phyloP scores from a whole-genome alignment of 1,140 invertebrate genomes.

The Melitaea cinxia region DNA sequence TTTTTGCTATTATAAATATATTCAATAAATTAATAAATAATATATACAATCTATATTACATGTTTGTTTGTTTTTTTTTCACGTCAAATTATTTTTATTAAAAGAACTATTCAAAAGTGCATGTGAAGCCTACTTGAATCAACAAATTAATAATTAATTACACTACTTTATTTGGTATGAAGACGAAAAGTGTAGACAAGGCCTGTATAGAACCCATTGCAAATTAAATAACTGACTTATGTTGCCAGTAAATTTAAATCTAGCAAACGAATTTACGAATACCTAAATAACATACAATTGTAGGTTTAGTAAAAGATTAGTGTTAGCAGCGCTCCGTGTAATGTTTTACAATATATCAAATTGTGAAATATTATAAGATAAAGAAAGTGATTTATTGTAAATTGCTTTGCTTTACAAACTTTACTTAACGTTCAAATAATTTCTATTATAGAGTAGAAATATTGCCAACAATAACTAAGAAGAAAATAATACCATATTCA shows the following conservation, averaged over 20 bases:
- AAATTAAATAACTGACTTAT: neutral
- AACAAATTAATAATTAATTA: too few species aligned
- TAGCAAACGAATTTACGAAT: neutral
- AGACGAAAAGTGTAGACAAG: neutral
- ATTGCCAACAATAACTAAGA: neutral
- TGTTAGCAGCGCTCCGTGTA: conserved; percentile 21
- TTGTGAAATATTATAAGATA: conserved; percentile 34
- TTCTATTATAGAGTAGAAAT: conserved; percentile 21
- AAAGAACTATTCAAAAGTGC: too few species aligned
- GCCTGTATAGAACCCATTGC: too few species aligned
- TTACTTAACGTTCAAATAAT: conserved; percentile 13
- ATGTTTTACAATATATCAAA: conserved; percentile 36
- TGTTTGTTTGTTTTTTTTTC: too few species aligned
- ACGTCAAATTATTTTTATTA: too few species aligned
- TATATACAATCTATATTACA: too few species aligned
- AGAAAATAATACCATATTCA: neutral
- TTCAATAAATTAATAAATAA: too few species aligned
- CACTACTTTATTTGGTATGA: neutral
- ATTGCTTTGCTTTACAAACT: conserved; percentile 40
- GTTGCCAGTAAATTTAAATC: neutral
- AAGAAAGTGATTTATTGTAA: conserved; percentile 46
- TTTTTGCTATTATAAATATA: too few species aligned
- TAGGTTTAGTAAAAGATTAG: conserved; percentile 28
- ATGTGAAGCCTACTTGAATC: too few species aligned
- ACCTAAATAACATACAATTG: conserved; percentile 1